These are phyloP conservation scores for Brachyptera putata DNA, from an alignment of 2,888 invertebrate species.

Conservation along the genomic window DNA sequence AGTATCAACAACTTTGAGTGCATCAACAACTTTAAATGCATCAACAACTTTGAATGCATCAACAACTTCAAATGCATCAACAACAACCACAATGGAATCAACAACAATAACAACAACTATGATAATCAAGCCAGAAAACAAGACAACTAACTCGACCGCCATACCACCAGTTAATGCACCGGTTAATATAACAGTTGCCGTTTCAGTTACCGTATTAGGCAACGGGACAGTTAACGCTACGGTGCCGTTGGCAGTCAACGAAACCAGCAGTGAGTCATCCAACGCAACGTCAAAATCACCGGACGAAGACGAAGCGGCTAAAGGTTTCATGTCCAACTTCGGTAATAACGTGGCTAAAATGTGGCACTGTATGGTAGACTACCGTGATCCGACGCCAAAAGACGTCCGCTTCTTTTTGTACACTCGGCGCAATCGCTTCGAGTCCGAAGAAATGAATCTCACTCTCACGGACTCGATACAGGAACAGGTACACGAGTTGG, in stretches of 20 bases:
- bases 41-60: no score
- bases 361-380: conserved; percentile 29
- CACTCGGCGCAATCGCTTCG: conserved; percentile 20
- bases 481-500: neutral
- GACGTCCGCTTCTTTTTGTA: conserved; percentile 30
- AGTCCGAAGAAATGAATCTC: conserved; percentile 25
- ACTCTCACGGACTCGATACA: neutral
- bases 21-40: no score
- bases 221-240: neutral
- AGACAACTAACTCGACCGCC: no score
- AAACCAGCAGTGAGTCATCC: neutral
- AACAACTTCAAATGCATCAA: no score
- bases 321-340: neutral
- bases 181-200: no score
- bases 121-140: no score
- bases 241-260: neutral
- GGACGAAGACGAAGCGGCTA: neutral
- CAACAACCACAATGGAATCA: no score
- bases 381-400: conserved; percentile 45
- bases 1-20: no score
- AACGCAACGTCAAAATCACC: neutral
- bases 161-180: no score
- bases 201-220: neutral
- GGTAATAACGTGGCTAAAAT: no score
- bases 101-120: no score